Evolutionary conservation across 2,797 vertebrate species (phyloP), one percentile per base, ranked within the genome.

Genomic region (Lophius americanus): DNA sequence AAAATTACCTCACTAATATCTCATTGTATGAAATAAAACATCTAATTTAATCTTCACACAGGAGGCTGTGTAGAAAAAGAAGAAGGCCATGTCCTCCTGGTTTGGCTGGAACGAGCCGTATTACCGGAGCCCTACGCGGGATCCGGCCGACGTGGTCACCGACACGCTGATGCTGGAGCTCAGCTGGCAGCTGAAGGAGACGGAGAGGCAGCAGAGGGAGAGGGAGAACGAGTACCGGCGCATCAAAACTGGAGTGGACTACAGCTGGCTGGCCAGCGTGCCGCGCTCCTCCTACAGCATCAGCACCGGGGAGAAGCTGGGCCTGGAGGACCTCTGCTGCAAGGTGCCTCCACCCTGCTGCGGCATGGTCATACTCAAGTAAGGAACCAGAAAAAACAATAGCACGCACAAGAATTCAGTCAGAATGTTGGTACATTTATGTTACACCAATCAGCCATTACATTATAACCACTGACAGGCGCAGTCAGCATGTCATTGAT

Each of bases 141-240:
- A 85, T 58, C 95, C 96, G 0, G 91, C 92, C 0, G 95, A 98
- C 47, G 95, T 96, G 93, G 96, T 98, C 85, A 92, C 94, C 0
- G 96, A 99, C 65, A 99, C 97, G 0, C 92, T 99, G 64, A 98
- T 99, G 97, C 92, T 97, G 93, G 97, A 99, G 92, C 93, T 98
- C 67, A 91, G 72, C 67, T 98, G 97, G 95, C 97, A 98, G 92
- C 91, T 95, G 76, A 97, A 96, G 64, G 96, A 98, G 91, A 94
- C 93, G 0, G 96, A 97, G 90, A 87, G 95, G 84, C 94, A 92
- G 89, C 96, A 97, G 67, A 88, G 93, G 2, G 95, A 95, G 83
- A 87, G 95, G 58, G 94, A 96, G 73, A 93, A 86, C 0, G 91
- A 95, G 1, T 95, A 93, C 81, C 89, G 92, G 37, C 95, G 95